Percentiles rank a stretch among this genome's conserved stretches.
These are phyloP conservation scores for Myotis lucifugus DNA, from an alignment of 2,113 vertebrate species.

Conservation along the genomic window DNA sequence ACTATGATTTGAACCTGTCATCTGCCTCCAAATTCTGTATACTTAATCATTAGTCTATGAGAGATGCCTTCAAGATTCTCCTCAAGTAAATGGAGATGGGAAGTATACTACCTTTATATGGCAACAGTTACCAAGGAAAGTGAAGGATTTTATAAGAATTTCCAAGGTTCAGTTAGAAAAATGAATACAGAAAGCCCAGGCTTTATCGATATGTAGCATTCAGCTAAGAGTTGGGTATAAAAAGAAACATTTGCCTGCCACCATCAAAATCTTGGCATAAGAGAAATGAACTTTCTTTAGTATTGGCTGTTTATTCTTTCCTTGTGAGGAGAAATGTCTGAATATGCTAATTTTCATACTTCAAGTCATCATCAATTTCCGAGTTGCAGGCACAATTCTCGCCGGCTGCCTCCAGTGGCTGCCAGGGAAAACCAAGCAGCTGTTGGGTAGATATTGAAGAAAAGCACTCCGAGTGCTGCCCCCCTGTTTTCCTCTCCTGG, in stretches of 20 bases:
- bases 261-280: neutral
- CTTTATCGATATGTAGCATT: neutral
- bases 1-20: neutral
- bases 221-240: neutral
- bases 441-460: neutral
- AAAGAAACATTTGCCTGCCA: constrained; percentile 15
- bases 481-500: neutral
- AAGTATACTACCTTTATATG: neutral
- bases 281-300: constrained; percentile 1
- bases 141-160: constrained; percentile 3
- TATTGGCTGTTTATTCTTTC: neutral
- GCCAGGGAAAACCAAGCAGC: neutral
- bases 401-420: neutral
- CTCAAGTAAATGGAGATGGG: neutral
- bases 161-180: constrained; percentile 41
- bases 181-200: constrained; percentile 27
- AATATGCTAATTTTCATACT: neutral
- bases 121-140: neutral
- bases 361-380: constrained; percentile 17
- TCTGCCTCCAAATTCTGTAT: neutral
- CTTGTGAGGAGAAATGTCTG: neutral
- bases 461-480: neutral
- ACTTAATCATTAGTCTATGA: neutral
- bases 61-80: neutral
- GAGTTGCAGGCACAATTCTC: neutral